phyloP scores from a whole-genome alignment of 2,888 invertebrate species.

The Lithodes maja region DNA sequence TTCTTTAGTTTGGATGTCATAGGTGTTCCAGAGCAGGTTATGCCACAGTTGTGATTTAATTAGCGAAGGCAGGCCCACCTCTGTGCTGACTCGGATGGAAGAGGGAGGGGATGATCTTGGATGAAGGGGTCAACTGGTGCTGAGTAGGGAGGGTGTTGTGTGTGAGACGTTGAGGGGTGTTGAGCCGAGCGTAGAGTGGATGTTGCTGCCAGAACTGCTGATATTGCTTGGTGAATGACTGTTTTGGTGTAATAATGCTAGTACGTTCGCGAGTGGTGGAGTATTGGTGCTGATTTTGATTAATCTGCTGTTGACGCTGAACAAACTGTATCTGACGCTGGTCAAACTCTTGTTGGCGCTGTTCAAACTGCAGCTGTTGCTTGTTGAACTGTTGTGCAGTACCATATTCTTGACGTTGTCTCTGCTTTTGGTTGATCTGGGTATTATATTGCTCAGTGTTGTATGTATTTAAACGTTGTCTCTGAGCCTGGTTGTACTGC shows the following conservation, averaged over 20 bases:
- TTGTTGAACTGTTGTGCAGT: not conserved
- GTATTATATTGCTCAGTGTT: not conserved
- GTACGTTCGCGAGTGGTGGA: too few relatives aligned
- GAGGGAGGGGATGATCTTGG: not conserved
- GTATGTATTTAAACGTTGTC: not conserved
- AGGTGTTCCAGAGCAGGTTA: not conserved
- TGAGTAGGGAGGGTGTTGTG: not conserved
- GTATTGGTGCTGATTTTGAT: too few relatives aligned
- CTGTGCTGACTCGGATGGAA: not conserved
- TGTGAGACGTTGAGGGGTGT: not conserved
- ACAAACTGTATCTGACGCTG: not conserved
- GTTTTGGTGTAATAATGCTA: not conserved
- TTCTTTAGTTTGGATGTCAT: too few relatives aligned
- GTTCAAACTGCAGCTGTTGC: not conserved
- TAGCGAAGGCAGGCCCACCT: not conserved
- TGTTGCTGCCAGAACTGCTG: not conserved
- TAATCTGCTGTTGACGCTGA: too few relatives aligned
- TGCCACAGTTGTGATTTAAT: not conserved
- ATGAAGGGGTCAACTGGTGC: not conserved
- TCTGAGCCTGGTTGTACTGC: conserved; percentile 7
- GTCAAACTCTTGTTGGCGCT: not conserved
- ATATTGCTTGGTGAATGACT: not conserved
- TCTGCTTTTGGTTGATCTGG: not conserved
- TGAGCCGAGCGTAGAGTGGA: not conserved
- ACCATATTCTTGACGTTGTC: not conserved